Base-by-base conservation (phyloP, 1,140 invertebrate species). In the Nasonia longicornis region DNA sequence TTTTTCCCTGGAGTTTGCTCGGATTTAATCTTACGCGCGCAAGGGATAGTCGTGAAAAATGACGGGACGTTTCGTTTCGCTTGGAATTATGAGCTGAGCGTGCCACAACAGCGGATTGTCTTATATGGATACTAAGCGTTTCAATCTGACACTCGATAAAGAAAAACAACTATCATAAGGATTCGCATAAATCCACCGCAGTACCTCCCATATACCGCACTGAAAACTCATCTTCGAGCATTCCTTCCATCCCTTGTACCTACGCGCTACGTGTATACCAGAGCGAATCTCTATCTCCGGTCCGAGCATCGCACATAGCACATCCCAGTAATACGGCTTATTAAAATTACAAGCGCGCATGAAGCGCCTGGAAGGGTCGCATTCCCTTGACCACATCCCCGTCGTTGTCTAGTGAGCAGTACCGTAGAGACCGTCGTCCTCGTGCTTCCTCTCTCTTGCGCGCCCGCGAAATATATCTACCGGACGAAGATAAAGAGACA, bases 341-440 rank as follows among this genome's bases (percentile, higher is more conserved):
- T 91, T 91, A 91, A 90, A 91, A 90, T 91, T 90, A 89, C 88
- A 91, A 82, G 78, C 79, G 84, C 80, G 3, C n/a, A 63, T 79
- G 81, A 79, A 31, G 66, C 72, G 75, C 82, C 14, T 70, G 35
- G 81, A 73, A 84, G 83, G 85, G 85, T 85, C 83, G 80, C 80
- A 83, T 79, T 83, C 83, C 83, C 81, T 84, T 76, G 84, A 90
- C 89, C 89, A 83, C 89, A 90, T 87, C 86, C 86, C 84, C 38
- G 20, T 20, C 26, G 72, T 77, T 31, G 86, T 70, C 69, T 70
- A 35, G 31, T 6, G 31, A 42, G 12, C 12, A 58, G 16, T 26
- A 86, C 86, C 85, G 85, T 87, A 85, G 86, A 89, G 85, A 86
- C 84, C 87, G 52, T 58, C 52, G 20, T 58, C 52, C 52, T 58